Percentiles rank a stretch among this genome's conserved stretches.
Evolutionary conservation across 1,140 invertebrate genomes (phyloP).

Genomic region (Formica exsecta): DNA sequence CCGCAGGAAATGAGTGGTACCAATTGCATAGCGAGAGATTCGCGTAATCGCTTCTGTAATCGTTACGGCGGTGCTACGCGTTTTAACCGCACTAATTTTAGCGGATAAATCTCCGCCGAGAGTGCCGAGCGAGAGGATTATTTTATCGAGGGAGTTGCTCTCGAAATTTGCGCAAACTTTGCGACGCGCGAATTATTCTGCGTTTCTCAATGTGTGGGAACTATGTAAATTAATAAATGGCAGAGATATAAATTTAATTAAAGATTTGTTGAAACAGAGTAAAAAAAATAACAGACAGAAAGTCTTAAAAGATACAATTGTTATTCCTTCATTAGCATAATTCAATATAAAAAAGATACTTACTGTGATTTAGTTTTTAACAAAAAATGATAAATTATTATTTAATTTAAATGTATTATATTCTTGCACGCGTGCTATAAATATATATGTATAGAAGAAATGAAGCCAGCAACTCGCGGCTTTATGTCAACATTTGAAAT

Average conservation of each 20-base stretch:
- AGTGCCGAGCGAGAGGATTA: slow-evolving; percentile 32
- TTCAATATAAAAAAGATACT: not conserved
- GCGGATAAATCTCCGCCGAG: slow-evolving; percentile 23
- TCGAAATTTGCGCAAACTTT: slow-evolving; percentile 22
- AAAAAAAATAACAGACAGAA: not conserved
- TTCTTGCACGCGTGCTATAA: not conserved
- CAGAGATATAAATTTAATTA: slow-evolving; percentile 21
- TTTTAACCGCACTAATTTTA: slow-evolving; percentile 60
- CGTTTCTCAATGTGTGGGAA: not conserved
- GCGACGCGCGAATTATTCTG: not conserved
- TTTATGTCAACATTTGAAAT: slow-evolving; percentile 24
- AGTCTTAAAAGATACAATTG: not conserved
- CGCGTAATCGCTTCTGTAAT: slow-evolving; percentile 55
- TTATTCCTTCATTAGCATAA: not conserved
- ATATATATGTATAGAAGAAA: no score
- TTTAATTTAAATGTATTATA: not conserved
- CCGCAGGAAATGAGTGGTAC: slow-evolving; percentile 49
- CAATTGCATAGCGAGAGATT: slow-evolving; percentile 59
- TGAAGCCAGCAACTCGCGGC: slow-evolving; percentile 2
- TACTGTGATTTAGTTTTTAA: not conserved
- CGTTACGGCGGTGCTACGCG: slow-evolving; percentile 35
- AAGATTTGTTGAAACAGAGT: not conserved
- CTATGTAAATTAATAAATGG: not conserved
- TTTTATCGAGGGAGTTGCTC: slow-evolving; percentile 20
- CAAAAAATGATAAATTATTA: not conserved